Evolutionary conservation across 2,797 vertebrate genomes (phyloP).

Genomic region (Lacerta bilineata): DNA sequence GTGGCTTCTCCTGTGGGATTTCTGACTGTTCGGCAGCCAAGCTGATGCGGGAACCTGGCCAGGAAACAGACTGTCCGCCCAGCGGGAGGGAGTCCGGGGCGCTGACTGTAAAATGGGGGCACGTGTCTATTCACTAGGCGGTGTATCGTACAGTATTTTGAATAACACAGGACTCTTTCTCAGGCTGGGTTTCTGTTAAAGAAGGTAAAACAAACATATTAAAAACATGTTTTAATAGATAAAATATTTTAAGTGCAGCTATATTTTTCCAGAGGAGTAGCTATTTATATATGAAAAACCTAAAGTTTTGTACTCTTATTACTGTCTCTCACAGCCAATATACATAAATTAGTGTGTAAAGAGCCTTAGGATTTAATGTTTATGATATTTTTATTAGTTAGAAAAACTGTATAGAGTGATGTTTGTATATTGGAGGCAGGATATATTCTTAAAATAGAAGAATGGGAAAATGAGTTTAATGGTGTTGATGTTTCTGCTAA

Average conservation of each 20-base stretch:
- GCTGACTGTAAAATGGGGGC: too few relatives aligned
- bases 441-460: too few relatives aligned
- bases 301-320: background rate
- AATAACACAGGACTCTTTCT: background rate
- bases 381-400: too few relatives aligned
- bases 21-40: background rate
- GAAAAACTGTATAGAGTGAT: background rate
- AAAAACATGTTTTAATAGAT: background rate
- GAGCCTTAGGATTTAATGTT: too few relatives aligned
- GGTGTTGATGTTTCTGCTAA: background rate
- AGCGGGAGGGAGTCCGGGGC: background rate
- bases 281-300: too few relatives aligned
- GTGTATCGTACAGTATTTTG: background rate
- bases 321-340: too few relatives aligned
- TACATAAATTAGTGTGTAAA: too few relatives aligned
- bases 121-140: too few relatives aligned
- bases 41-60: background rate
- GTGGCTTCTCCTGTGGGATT: background rate
- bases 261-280: background rate
- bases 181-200: background rate
- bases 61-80: background rate
- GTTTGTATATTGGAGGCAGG: background rate
- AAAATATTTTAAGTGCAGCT: background rate
- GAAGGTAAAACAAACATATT: background rate
- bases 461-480: background rate